Evolutionary conservation across 2,888 invertebrate genomes (phyloP).

Genomic region (Lagria hirta): DNA sequence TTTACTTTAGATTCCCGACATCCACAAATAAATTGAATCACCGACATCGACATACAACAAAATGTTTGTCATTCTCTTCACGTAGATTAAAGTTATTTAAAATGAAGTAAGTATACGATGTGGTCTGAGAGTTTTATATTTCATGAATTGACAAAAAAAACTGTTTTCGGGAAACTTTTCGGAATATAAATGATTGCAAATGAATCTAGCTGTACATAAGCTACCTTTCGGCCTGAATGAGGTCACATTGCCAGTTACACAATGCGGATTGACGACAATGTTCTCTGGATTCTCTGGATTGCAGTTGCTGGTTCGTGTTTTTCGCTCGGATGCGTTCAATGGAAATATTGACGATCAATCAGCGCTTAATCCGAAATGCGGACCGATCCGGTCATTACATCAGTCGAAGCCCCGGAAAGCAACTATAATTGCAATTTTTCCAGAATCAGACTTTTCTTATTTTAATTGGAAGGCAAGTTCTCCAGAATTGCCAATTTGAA

Average conservation of each 20-base stretch:
- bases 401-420: conserved; percentile 15
- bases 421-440: conserved; percentile 21
- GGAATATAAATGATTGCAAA: conserved; percentile 49
- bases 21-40: conserved; percentile 30
- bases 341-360: conserved; percentile 34
- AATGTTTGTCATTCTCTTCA: conserved; percentile 32
- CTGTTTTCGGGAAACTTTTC: conserved; percentile 41
- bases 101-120: conserved; percentile 36
- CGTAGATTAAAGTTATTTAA: conserved; percentile 36
- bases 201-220: conserved; percentile 39
- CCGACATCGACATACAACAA: conserved; percentile 30
- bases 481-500: no score
- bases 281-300: conserved; percentile 35
- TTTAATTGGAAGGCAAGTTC: conserved; percentile 17
- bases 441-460: conserved; percentile 10
- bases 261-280: conserved; percentile 39
- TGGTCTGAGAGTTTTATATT: conserved; percentile 34
- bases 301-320: conserved; percentile 34
- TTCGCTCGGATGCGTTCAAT: conserved; percentile 33
- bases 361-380: conserved; percentile 32
- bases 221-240: conserved; percentile 32
- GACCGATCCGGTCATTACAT: conserved; percentile 8
- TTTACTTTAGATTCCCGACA: conserved; percentile 23
- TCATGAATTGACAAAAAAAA: conserved; percentile 39
- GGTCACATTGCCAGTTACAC: conserved; percentile 43